Percentiles rank a stretch among this genome's conserved stretches.
Evolutionary conservation across 2,113 vertebrate genomes (phyloP).

Genomic region (Serilophus lunatus): DNA sequence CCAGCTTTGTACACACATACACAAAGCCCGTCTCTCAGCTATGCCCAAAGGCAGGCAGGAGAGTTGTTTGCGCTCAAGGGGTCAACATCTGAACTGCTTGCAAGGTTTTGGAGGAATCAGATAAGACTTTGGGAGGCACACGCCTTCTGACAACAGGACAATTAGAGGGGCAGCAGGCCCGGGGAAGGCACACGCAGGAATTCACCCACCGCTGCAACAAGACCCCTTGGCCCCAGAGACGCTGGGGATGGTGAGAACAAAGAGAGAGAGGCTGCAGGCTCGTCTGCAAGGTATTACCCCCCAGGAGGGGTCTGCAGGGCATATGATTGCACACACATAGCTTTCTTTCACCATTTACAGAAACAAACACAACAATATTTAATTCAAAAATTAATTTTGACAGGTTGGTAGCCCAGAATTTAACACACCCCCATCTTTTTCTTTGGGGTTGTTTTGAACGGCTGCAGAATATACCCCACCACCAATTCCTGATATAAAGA

Average conservation of each 20-base stretch:
- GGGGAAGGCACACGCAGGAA: conserved; percentile 57
- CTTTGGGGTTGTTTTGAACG: background rate
- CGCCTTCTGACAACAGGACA: conserved; percentile 77
- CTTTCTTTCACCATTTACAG: background rate
- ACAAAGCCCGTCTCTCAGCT: conserved; percentile 37
- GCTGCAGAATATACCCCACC: background rate
- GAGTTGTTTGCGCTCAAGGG: conserved; percentile 69
- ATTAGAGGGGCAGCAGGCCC: conserved; percentile 77
- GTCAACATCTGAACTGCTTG: conserved; percentile 74
- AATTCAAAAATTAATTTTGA: background rate
- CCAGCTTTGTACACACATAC: background rate
- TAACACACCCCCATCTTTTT: background rate
- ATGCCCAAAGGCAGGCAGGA: conserved; percentile 33
- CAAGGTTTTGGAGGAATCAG: conserved; percentile 66
- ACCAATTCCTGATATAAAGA: background rate
- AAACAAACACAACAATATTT: background rate
- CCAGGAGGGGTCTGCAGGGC: background rate
- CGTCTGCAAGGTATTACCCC: background rate
- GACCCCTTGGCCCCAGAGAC: background rate
- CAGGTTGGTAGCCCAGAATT: background rate
- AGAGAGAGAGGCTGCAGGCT: conserved; percentile 19
- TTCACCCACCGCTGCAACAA: conserved; percentile 9
- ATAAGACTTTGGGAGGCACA: conserved; percentile 74
- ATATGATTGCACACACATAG: background rate
- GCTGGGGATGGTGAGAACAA: conserved; percentile 54